Evolutionary conservation across 2,797 vertebrate genomes (phyloP).

Genomic region (Vireo griseus): DNA sequence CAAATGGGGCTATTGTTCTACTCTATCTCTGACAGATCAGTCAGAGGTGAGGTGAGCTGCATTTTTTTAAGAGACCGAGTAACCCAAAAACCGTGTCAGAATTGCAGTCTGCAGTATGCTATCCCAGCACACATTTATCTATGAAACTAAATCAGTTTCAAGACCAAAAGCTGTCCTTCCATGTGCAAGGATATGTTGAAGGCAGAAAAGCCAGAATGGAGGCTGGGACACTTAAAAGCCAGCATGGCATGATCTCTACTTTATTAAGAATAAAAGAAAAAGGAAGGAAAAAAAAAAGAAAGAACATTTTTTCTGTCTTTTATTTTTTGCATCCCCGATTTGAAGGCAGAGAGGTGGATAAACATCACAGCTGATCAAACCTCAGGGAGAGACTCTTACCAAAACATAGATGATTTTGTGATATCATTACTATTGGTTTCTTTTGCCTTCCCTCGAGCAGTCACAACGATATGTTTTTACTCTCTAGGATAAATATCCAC

Average conservation of each 20-base stretch:
- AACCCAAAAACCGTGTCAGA: neutral
- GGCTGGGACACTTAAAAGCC: neutral
- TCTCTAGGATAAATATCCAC: constrained; percentile 23
- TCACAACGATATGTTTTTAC: neutral
- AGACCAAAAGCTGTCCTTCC: neutral
- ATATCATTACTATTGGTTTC: constrained; percentile 7
- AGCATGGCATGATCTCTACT: neutral
- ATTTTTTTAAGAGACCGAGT: neutral
- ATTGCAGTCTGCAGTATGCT: neutral
- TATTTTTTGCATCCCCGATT: neutral
- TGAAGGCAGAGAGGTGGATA: constrained; percentile 37
- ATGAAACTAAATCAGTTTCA: neutral
- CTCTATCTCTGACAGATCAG: neutral
- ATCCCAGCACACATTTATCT: neutral
- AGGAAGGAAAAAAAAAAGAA: neutral
- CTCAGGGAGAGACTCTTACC: constrained; percentile 38
- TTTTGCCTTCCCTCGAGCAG: constrained; percentile 30
- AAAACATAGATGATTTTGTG: constrained; percentile 50
- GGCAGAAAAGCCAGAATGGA: neutral
- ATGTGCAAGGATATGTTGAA: neutral
- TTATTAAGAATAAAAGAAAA: neutral
- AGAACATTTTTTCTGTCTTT: neutral
- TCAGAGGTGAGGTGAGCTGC: neutral
- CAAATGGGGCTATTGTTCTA: neutral
- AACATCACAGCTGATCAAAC: constrained; percentile 61